Base-by-base conservation (phyloP, 2,113 vertebrate genomes). In the Dromaius novaehollandiae region DNA sequence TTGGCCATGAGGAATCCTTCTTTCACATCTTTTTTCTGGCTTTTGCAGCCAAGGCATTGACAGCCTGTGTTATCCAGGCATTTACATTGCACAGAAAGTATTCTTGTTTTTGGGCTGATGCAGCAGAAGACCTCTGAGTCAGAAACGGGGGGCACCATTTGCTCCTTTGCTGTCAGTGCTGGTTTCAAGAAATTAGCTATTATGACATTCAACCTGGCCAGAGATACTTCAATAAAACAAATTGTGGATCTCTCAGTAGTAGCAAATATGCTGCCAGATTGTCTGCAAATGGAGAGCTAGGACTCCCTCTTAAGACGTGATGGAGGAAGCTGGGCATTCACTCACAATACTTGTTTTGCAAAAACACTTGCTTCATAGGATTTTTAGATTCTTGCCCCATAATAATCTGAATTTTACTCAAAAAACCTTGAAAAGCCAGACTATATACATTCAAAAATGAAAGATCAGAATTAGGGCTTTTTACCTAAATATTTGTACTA, bases 1-100 rank as follows among this genome's bases (percentile, higher is more conserved):
- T 82, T 76, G 73, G 56, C 69, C 28, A 26, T 25, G 28, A 42
- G 60, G 73, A 84, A 90, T 8, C 16, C 51, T 90, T 75, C 69
- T 78, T 42, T 89, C 58, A 8, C 70, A 42, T 32, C 56, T 79
- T 77, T 80, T 83, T 46, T 32, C 80, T 79, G 80, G 26, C 46
- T 94, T 84, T 90, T 90, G 81, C 56, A 84, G 88, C 81, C 83
- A 87, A 82, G 38, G 34, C 21, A 38, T 20, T 64, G 64, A 68
- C 86, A 96, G 77, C 80, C 56, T 90, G 86, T 82, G 55, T 79
- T 94, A 96, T 83, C 85, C 81, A 88, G 91, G 75, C 32, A 14
- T 81, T 90, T 92, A 83, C 83, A 63, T 70, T 70, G 7, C 75
- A 68, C 63, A 71, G 79, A 66, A 91, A 64, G 36, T n/a, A 66